Evolutionary conservation across 2,113 vertebrate genomes (phyloP), one percentile per base, ranked within the genome.

Genomic region (Ariopsis seemanni): DNA sequence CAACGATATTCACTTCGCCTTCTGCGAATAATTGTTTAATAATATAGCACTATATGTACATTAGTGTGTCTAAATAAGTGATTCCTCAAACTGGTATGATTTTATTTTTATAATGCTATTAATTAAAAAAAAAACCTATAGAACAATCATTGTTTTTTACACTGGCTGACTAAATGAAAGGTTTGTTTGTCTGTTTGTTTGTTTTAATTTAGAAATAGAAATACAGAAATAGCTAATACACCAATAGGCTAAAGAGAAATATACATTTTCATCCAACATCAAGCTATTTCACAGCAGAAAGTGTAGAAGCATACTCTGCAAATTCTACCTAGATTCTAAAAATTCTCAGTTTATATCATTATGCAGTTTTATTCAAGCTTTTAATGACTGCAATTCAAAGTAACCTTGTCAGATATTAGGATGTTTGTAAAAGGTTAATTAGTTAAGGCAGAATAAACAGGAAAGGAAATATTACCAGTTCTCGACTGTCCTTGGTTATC

Each of bases 371-470:
- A 9, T 52, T 52, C 1, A 77, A 77, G 22, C 18, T 50, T 10
- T 20, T 22, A 74, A 4, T 52, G 72, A 52, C 72, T 75, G 42
- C 42, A 75, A 42, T 18, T 42, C 34, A 72, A 52, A 75, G 48
- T 25, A 48, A 52, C 20, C 48, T 52, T 77, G 14, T 53, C n/a
- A 53, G 42, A 75, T 14, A 77, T 77, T 1, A 22, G 9, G 20
- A 77, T 52, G 48, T 34, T n/a, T 78, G 22, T 53, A 78, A 11
- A 9, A 53, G 11, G 48, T 34, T 34, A 30, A 34, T 4, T 81
- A 81, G 22, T 60, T 83, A 67, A 69, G 9, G 18, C 52, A 72
- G 50, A 57, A 71, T 18, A 34, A 72, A 84, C 63, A 84, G 83
- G 65, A 71, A 71, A 84, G 55, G 7, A 34, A 53, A 57, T 11